Percentiles rank a stretch among this genome's conserved stretches.
These are phyloP conservation scores for Reinhardtius hippoglossoides DNA, from an alignment of 2,113 vertebrate genomes.

Conservation along the genomic window DNA sequence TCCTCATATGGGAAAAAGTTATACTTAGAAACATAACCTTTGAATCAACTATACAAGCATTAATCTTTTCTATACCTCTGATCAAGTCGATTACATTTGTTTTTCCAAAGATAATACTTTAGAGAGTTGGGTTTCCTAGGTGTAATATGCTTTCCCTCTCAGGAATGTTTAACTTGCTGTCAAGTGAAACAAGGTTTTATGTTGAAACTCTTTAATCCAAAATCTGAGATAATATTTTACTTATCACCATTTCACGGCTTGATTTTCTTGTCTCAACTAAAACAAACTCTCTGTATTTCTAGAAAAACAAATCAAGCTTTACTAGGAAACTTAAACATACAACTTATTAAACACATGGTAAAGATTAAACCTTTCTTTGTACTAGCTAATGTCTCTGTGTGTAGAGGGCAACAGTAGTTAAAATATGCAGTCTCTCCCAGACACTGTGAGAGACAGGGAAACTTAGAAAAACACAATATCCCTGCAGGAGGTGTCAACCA, in stretches of 20 bases:
- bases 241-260: conserved; percentile 57
- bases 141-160: conserved; percentile 29
- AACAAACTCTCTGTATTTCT: conserved; percentile 38
- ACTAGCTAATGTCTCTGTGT: conserved; percentile 20
- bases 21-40: conserved; percentile 54
- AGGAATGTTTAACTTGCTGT: conserved; percentile 67
- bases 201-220: conserved; percentile 54
- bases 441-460: conserved; percentile 41
- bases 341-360: conserved; percentile 32
- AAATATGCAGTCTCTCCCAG: conserved; percentile 51
- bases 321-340: conserved; percentile 15
- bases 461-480: conserved; percentile 65
- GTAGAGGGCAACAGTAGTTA: conserved; percentile 18
- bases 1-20: conserved; percentile 43
- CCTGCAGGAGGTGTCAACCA: conserved; percentile 65
- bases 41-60: conserved; percentile 30
- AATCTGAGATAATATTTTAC: conserved; percentile 60
- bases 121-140: conserved; percentile 33
- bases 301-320: conserved; percentile 38
- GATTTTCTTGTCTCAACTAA: conserved; percentile 39
- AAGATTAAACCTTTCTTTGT: conserved; percentile 10
- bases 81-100: conserved; percentile 66
- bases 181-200: conserved; percentile 55
- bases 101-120: conserved; percentile 65
- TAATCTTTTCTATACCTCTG: conserved; percentile 43